Conservation (phyloP, 2,888 invertebrate species). For the Ophraella communa region DNA sequence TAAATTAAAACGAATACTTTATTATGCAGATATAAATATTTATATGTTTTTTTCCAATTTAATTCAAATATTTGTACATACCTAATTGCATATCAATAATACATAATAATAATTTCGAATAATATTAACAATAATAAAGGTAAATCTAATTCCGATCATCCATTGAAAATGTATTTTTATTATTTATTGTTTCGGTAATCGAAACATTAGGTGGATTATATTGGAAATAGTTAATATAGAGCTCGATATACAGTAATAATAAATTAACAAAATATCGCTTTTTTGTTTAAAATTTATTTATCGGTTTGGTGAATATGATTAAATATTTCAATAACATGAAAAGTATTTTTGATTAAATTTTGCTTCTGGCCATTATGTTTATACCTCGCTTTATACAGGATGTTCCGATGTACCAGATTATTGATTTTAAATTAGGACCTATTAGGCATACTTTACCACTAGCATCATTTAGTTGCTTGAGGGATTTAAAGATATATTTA, state of each 20-base stretch:
- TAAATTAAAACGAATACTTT: no score
- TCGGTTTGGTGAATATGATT: not conserved
- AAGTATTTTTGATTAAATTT: no score
- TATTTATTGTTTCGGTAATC: conserved; percentile 1
- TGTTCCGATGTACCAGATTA: no score
- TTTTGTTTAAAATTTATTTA: not conserved
- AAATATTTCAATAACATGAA: not conserved
- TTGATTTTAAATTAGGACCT: no score
- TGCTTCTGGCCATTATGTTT: no score
- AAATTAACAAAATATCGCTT: not conserved
- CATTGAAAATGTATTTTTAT: conserved; percentile 14
- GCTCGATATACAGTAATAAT: not conserved
- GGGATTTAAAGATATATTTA: no score
- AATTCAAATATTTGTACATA: not conserved
- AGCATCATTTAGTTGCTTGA: no score
- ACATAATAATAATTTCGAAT: not conserved
- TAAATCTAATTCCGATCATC: conserved; percentile 12
- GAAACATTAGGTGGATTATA: not conserved
- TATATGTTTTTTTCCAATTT: no score
- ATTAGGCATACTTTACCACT: no score
- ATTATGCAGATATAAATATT: no score
- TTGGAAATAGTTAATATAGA: not conserved
- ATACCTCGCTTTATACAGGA: no score
- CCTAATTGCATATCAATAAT: not conserved
- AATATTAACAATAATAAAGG: not conserved